Evolutionary conservation across 2,888 invertebrate genomes (phyloP).

Genomic region (Rhingia campestris): DNA sequence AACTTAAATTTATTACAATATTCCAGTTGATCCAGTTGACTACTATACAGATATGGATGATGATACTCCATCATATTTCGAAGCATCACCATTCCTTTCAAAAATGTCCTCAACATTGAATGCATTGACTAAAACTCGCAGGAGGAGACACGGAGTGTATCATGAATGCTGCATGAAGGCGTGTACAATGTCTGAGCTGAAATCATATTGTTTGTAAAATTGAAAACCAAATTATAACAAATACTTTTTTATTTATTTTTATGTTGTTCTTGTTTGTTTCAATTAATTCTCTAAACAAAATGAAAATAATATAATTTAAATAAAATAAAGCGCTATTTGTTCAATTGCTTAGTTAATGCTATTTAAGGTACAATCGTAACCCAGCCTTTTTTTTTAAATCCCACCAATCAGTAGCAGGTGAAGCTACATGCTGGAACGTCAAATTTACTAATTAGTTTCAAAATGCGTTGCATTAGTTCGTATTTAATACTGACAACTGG

Average conservation of each 20-base stretch:
- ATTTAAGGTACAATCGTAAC: no score
- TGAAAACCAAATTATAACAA: neutral
- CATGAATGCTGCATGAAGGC: slow-evolving; percentile 78
- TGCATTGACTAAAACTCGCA: slow-evolving; percentile 76
- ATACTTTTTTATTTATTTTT: no score
- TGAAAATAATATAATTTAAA: no score
- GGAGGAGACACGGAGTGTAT: slow-evolving; percentile 76
- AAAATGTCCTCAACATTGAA: slow-evolving; percentile 60
- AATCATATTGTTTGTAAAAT: slow-evolving; percentile 76
- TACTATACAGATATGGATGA: slow-evolving; percentile 69
- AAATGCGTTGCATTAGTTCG: slow-evolving; percentile 7
- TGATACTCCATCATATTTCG: slow-evolving; percentile 30
- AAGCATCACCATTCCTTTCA: slow-evolving; percentile 74
- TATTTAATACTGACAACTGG: slow-evolving; percentile 1
- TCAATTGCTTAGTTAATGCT: no score
- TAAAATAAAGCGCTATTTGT: no score
- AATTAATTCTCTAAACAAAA: no score
- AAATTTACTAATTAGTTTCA: slow-evolving; percentile 19
- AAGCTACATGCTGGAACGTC: slow-evolving; percentile 3
- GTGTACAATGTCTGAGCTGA: slow-evolving; percentile 76
- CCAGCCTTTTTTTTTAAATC: no score
- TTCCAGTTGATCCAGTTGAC: slow-evolving; percentile 65
- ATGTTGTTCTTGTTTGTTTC: no score
- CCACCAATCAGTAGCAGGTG: neutral
- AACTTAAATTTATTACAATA: neutral